Percentiles rank a stretch among this genome's conserved stretches.
Evolutionary conservation across 1,140 invertebrate species (phyloP).

Genomic region (Caerostris darwini): DNA sequence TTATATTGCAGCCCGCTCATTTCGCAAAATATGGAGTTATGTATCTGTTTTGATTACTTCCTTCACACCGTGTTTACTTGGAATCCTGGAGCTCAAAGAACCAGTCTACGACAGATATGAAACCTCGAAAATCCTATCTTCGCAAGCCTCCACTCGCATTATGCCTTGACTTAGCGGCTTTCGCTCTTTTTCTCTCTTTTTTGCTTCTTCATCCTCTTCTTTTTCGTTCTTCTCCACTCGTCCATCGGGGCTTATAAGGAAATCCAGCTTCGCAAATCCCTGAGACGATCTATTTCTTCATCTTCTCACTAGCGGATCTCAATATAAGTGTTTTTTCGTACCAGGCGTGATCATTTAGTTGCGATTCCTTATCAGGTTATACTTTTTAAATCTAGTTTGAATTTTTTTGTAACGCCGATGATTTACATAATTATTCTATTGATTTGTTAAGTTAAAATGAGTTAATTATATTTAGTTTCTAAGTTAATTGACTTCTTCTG

Average conservation of each 20-base stretch:
- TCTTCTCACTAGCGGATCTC: constrained; percentile 40
- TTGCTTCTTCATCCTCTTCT: background rate
- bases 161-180: constrained; percentile 60
- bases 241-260: constrained; percentile 34
- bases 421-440: too few species aligned
- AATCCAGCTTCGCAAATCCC: constrained; percentile 58
- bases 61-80: constrained; percentile 51
- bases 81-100: constrained; percentile 31
- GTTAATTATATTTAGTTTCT: too few species aligned
- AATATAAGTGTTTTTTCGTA: constrained; percentile 45
- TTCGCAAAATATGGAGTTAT: constrained; percentile 61
- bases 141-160: constrained; percentile 45
- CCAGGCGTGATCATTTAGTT: background rate
- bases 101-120: constrained; percentile 61
- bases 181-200: background rate
- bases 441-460: too few species aligned
- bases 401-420: too few species aligned
- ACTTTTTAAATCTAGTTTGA: too few species aligned
- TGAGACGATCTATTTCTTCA: constrained; percentile 57
- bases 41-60: constrained; percentile 72
- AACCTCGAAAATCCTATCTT: constrained; percentile 63
- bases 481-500: too few species aligned
- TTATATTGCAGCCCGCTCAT: constrained; percentile 43
- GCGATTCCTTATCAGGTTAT: background rate
- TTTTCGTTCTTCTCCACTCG: constrained; percentile 16